Evolutionary conservation across 2,797 vertebrate species (phyloP).

Genomic region (Spheniscus humboldti): DNA sequence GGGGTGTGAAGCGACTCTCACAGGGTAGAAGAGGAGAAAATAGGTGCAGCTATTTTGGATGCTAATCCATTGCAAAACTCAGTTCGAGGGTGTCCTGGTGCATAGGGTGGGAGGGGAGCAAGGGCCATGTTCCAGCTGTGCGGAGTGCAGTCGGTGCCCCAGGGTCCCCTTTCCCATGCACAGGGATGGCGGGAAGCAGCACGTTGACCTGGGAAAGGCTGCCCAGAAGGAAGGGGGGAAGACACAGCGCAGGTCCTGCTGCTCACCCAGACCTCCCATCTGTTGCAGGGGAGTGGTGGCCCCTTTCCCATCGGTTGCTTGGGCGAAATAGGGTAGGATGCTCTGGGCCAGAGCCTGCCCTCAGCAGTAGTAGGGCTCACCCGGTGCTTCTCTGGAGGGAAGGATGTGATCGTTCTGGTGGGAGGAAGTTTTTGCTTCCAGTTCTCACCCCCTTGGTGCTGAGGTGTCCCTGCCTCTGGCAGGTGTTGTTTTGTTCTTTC

Average conservation of each 20-base stretch:
- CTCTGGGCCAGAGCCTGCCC: background rate
- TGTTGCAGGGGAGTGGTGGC: background rate
- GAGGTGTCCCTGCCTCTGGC: background rate
- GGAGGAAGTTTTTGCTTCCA: background rate
- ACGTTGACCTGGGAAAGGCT: background rate
- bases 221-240: background rate
- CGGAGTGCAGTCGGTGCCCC: background rate
- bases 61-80: background rate
- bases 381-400: background rate
- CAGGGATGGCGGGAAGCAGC: background rate
- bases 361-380: background rate
- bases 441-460: background rate
- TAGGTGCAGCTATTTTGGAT: background rate
- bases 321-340: background rate
- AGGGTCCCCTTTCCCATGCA: background rate
- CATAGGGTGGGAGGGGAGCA: background rate
- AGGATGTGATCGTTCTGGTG: background rate
- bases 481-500: background rate
- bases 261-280: background rate
- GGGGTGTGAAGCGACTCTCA: background rate
- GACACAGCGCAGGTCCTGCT: rapidly evolving
- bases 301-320: background rate
- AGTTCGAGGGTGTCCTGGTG: background rate
- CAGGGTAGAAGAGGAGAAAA: background rate
- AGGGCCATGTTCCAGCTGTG: background rate